Base-by-base conservation (phyloP, 1,140 invertebrate species). In the Idris sp. region DNA sequence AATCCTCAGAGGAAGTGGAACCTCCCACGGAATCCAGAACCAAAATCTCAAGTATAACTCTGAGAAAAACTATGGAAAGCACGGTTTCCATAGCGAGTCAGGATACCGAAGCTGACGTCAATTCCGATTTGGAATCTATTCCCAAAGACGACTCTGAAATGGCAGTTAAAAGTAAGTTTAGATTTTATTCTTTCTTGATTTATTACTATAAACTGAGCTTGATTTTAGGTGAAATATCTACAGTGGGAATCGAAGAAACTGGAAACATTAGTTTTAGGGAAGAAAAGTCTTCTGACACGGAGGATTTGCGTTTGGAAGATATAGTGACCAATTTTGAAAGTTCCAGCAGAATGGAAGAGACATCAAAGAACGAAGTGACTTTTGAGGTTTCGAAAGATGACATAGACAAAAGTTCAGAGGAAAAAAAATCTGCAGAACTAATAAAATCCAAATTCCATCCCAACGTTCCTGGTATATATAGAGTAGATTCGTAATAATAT, bases 71-170 rank as follows among this genome's bases (percentile, higher is more conserved):
- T 19, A 15, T 64, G n/a, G 53, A 69, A 22, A 73, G 58, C 25
- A 41, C n/a, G 2, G 15, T 11, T 8, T 84, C 83, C 0, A 19
- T 74, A 13, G 74, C 76, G 0, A 85, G 83, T 5, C 82, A 84
- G 36, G 81, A 84, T 6, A 86, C 84, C 1, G 84, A 86, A 15
- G 74, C 53, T 11, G 84, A 85, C 5, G 38, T 81, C 6, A 81
- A 83, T 44, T 71, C 81, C 1, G 81, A 86, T 16, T 33, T 83
- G 13, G 81, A 85, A 22, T 79, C 76, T 1, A 65, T 79, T 10
- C 74, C 74, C 0, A 82, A 78, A 13, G 79, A 80, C 1, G 82
- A 82, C 10, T 48, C 43, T 0, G 69, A 79, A 14, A 41, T 77
- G 1, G 46, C 19, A 11, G 15, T 54, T 2, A 78, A 75, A 49